These are phyloP conservation scores for Antennarius striatus DNA, from an alignment of 2,113 vertebrate species.

Conservation along the genomic window DNA sequence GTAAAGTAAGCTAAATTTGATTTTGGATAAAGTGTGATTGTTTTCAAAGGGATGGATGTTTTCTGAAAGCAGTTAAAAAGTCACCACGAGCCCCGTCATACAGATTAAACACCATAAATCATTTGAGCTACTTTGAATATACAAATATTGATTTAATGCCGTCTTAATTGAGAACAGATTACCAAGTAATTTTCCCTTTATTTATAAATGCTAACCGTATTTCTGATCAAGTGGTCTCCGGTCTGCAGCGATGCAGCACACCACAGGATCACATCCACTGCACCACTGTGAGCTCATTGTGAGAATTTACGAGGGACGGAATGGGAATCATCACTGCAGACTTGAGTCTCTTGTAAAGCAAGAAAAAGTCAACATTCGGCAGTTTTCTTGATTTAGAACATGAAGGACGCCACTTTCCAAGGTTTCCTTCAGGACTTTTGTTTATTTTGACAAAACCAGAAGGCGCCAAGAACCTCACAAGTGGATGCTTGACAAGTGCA, in stretches of 20 bases:
- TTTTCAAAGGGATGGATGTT: no score
- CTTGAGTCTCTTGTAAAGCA: slow-evolving; percentile 5
- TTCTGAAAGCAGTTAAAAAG: neutral
- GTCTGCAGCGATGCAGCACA: slow-evolving; percentile 3
- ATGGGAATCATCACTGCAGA: neutral
- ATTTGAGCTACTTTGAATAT: neutral
- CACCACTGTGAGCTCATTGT: slow-evolving; percentile 33
- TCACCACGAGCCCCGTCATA: neutral
- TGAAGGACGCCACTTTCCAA: slow-evolving; percentile 22
- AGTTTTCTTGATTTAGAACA: slow-evolving; percentile 26
- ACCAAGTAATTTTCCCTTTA: no score
- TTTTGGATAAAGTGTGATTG: no score
- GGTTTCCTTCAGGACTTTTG: slow-evolving; percentile 34
- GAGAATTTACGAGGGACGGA: slow-evolving; percentile 1
- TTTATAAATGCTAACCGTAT: neutral
- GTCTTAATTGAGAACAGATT: neutral
- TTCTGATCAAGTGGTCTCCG: slow-evolving; percentile 4
- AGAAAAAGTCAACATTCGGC: slow-evolving; percentile 10
- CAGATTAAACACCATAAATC: no score
- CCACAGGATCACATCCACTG: slow-evolving; percentile 1
- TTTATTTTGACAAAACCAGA: slow-evolving; percentile 45
- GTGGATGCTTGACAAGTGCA: slow-evolving; percentile 41
- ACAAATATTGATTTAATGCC: neutral
- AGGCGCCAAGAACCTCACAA: slow-evolving; percentile 45
- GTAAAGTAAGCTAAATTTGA: no score